Evolutionary conservation across 2,888 invertebrate species (phyloP).

Genomic region (Torymus tubicola): DNA sequence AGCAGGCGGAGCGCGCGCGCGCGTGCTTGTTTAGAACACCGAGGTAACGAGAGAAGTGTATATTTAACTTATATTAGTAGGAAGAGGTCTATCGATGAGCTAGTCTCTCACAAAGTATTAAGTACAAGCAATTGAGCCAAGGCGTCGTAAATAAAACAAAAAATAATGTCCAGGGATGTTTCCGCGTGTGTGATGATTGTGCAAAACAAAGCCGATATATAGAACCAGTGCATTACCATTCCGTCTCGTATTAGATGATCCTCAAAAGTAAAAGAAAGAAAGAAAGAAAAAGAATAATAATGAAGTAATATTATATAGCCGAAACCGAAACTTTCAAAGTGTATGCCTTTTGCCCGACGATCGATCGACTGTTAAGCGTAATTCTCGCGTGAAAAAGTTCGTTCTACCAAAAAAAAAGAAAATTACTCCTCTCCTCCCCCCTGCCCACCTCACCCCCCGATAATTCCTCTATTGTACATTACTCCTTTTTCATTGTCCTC

Average conservation of each 20-base stretch:
- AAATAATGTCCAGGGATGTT: slow-evolving; percentile 46
- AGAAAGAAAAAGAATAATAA: not conserved
- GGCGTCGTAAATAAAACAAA: slow-evolving; percentile 44
- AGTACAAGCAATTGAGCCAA: slow-evolving; percentile 71
- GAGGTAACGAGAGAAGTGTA: slow-evolving; percentile 43
- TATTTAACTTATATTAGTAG: slow-evolving; percentile 58
- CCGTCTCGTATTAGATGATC: slow-evolving; percentile 53
- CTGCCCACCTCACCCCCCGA: too few species aligned
- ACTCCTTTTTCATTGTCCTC: not conserved
- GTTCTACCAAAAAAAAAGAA: slow-evolving; percentile 6
- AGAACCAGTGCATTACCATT: slow-evolving; percentile 54
- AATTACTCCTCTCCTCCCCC: not conserved
- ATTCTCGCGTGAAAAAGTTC: slow-evolving; percentile 42
- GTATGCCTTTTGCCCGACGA: slow-evolving; percentile 39
- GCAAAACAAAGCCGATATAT: slow-evolving; percentile 35
- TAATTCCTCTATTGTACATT: not conserved
- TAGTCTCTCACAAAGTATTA: slow-evolving; percentile 69
- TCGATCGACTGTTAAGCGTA: slow-evolving; percentile 19
- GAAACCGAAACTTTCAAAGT: slow-evolving; percentile 32
- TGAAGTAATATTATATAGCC: too few species aligned
- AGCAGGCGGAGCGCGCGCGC: not conserved
- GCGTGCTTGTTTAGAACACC: too few species aligned
- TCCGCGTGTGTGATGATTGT: slow-evolving; percentile 14
- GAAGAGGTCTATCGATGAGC: slow-evolving; percentile 66
- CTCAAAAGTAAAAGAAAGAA: slow-evolving; percentile 18